A percentile compares a stretch with the other conserved stretches of the same genome.
Conservation (phyloP, 2,888 invertebrate genomes). For the Criorhina ranunculi region DNA sequence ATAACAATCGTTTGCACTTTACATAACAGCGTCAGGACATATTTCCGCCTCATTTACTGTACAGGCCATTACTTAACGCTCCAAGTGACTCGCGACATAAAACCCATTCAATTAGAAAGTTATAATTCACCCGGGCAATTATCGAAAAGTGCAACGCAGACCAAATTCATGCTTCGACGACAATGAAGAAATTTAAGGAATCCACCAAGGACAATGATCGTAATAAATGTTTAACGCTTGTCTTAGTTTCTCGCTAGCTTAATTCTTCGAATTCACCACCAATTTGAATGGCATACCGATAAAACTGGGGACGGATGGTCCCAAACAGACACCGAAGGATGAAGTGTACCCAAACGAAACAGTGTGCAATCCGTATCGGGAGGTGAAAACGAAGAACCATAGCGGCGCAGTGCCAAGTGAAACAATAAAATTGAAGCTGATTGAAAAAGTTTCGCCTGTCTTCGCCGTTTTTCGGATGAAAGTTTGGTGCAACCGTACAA, state of each 20-base stretch:
- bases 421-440: slow-evolving; percentile 68
- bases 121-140: slow-evolving; percentile 58
- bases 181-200: slow-evolving; percentile 30
- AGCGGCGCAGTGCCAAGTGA: slow-evolving; percentile 42
- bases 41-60: slow-evolving; percentile 38
- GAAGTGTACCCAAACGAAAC: slow-evolving; percentile 7
- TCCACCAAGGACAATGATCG: slow-evolving; percentile 34
- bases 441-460: slow-evolving; percentile 69
- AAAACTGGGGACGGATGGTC: slow-evolving; percentile 5
- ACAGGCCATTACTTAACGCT: not conserved
- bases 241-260: slow-evolving; percentile 49
- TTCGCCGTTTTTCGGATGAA: slow-evolving; percentile 54
- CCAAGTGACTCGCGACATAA: slow-evolving; percentile 25
- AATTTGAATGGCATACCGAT: slow-evolving; percentile 57
- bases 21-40: not conserved
- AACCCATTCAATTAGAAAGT: slow-evolving; percentile 58
- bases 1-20: not conserved
- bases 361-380: slow-evolving; percentile 4
- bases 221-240: slow-evolving; percentile 57
- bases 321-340: slow-evolving; percentile 8
- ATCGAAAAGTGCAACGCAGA: slow-evolving; percentile 46
- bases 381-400: not conserved
- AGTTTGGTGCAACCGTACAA: slow-evolving; percentile 44
- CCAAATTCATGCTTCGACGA: not conserved
- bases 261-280: slow-evolving; percentile 50